These are phyloP conservation scores for Nyctibius bracteatus DNA, from an alignment of 2,113 vertebrate genomes.

Conservation along the genomic window DNA sequence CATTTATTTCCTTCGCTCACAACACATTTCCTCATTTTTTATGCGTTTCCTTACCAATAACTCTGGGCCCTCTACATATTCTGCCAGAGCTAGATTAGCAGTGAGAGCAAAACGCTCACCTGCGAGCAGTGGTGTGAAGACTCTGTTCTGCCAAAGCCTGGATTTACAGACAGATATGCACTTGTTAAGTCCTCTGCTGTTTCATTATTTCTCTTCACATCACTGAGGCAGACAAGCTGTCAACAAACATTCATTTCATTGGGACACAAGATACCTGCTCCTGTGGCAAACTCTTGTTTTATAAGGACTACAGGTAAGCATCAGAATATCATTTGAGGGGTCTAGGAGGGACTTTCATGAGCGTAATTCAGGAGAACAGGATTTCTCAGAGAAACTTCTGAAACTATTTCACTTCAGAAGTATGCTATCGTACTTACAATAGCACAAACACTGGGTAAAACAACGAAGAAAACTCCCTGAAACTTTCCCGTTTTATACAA, in stretches of 20 bases:
- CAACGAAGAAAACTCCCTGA: neutral
- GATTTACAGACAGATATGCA: neutral
- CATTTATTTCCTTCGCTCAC: conserved; percentile 31
- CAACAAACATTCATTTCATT: neutral
- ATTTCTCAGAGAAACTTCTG: neutral
- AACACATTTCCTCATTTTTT: neutral
- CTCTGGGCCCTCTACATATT: neutral
- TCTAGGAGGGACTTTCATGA: neutral
- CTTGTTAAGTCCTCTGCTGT: neutral
- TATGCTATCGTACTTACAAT: neutral
- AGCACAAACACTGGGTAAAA: neutral
- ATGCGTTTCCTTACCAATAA: neutral
- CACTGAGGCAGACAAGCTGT: neutral
- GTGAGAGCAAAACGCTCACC: neutral
- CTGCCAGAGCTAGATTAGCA: neutral
- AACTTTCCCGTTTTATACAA: neutral
- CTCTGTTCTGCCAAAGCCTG: neutral
- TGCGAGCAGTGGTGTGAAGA: neutral
- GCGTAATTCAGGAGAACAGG: neutral
- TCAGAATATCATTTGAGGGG: neutral
- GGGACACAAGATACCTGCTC: neutral
- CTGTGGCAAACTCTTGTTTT: neutral
- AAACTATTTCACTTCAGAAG: neutral
- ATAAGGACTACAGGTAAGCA: neutral
- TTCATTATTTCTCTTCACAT: conserved; percentile 8